A percentile compares a stretch with the other conserved stretches of the same genome.
phyloP scores from a whole-genome alignment of 2,888 invertebrate genomes.

The Cephus nigrinus region DNA sequence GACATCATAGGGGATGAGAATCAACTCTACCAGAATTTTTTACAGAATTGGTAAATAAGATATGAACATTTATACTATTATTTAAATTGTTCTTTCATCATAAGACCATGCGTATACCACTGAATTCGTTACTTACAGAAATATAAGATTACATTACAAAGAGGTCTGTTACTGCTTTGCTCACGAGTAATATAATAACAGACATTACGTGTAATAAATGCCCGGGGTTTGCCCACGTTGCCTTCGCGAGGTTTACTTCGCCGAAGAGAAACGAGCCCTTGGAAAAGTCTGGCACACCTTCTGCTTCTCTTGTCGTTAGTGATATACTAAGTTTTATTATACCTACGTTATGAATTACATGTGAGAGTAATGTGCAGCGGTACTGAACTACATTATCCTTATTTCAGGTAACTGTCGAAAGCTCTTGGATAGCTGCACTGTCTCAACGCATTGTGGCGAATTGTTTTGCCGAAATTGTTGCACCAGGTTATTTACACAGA shows the following conservation, averaged over 20 bases:
- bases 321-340: not conserved
- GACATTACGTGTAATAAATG: constrained; percentile 40
- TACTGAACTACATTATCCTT: not conserved
- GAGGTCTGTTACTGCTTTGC: not conserved
- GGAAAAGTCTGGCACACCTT: constrained; percentile 63
- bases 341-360: not conserved
- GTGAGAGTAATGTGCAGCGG: not conserved
- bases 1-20: not conserved
- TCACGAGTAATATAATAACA: not conserved
- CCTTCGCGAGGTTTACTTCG: constrained; percentile 60
- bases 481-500: constrained; percentile 30
- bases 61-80: not conserved
- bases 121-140: not conserved
- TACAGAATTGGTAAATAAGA: not conserved
- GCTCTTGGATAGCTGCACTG: constrained; percentile 53
- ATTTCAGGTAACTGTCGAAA: constrained; percentile 58
- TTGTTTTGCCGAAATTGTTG: constrained; percentile 59
- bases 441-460: constrained; percentile 53
- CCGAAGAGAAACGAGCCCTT: constrained; percentile 58
- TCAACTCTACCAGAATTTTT: not conserved
- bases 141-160: not conserved
- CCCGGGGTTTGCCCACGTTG: constrained; percentile 60
- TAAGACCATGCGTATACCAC: not conserved
- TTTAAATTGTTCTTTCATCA: not conserved
- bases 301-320: constrained; percentile 65